Percentiles rank a stretch among this genome's conserved stretches.
Evolutionary conservation across 2,797 vertebrate genomes (phyloP).

Genomic region (Pempheris klunzingeri): DNA sequence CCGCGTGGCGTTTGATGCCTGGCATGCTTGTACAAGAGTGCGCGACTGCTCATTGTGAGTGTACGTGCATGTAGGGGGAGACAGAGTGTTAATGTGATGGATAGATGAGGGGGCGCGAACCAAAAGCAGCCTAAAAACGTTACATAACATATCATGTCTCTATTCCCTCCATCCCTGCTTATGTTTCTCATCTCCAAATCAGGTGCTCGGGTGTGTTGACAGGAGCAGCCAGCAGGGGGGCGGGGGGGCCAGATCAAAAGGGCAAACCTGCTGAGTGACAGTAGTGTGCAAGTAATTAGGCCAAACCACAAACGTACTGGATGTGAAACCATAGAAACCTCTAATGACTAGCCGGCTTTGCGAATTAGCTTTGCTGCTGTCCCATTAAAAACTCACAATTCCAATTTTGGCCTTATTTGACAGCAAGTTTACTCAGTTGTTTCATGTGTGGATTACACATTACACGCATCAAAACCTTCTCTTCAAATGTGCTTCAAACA

Average conservation of each 20-base stretch:
- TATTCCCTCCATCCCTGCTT: conserved; percentile 24
- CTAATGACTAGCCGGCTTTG: conserved; percentile 39
- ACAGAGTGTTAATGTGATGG: conserved; percentile 43
- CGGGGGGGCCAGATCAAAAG: conserved; percentile 52
- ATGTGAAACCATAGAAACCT: conserved; percentile 17
- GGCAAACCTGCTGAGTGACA: conserved; percentile 53
- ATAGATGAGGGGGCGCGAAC: conserved; percentile 51
- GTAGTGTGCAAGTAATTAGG: conserved; percentile 41
- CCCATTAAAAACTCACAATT: conserved; percentile 26
- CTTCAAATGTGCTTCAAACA: conserved; percentile 35
- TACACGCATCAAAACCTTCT: conserved; percentile 13
- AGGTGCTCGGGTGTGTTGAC: conserved; percentile 44
- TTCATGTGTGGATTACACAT: conserved; percentile 31
- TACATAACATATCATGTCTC: conserved; percentile 63
- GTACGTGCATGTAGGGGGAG: conserved; percentile 7
- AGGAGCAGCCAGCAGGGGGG: conserved; percentile 52
- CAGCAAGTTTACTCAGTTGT: conserved; percentile 22
- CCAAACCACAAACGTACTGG: conserved; percentile 30
- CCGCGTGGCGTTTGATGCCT: conserved; percentile 74
- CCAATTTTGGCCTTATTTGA: conserved; percentile 24
- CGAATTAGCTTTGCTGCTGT: conserved; percentile 15
- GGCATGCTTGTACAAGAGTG: conserved; percentile 32
- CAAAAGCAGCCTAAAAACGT: conserved; percentile 62
- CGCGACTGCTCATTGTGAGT: conserved; percentile 25
- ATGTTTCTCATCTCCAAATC: conserved; percentile 50